phyloP scores from a whole-genome alignment of 35 echinoderm and acorn worm species.

The Nesometra sesokonis region DNA sequence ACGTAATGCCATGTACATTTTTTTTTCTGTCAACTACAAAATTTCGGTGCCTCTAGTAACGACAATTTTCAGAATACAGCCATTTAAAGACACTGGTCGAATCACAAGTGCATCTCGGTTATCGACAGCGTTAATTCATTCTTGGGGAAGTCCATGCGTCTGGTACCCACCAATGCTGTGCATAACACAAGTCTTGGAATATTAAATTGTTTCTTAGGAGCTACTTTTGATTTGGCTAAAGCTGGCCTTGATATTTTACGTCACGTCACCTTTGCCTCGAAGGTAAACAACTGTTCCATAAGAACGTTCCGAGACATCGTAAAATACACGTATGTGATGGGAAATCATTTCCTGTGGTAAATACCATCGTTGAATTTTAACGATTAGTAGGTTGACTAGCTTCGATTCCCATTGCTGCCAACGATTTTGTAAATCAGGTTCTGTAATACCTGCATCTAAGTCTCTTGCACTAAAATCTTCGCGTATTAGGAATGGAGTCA shows the following conservation, averaged over 20 bases:
- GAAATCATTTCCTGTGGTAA: not conserved
- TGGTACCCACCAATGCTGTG: not conserved
- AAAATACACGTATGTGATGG: constrained; percentile 5
- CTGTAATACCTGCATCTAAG: not conserved
- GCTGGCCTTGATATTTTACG: not conserved
- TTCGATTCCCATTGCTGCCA: not conserved
- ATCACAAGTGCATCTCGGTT: not conserved
- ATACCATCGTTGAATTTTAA: not conserved
- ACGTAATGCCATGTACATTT: not conserved
- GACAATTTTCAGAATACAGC: not conserved
- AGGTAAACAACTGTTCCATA: constrained; percentile 16
- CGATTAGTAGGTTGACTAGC: not conserved
- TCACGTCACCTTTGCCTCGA: not conserved
- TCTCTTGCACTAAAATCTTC: not conserved
- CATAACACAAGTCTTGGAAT: not conserved
- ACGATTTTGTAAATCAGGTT: not conserved
- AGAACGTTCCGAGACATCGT: not conserved
- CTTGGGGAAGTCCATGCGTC: not conserved
- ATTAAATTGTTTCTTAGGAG: not conserved
- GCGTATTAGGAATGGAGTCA: not conserved
- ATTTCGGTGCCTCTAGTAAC: not conserved
- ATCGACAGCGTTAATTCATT: not conserved
- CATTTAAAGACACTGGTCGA: not conserved
- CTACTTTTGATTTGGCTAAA: not conserved
- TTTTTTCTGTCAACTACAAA: not conserved